Percentiles rank a stretch among this genome's conserved stretches.
Conservation (phyloP, 2,888 invertebrate genomes). For the Pandemis corylana region DNA sequence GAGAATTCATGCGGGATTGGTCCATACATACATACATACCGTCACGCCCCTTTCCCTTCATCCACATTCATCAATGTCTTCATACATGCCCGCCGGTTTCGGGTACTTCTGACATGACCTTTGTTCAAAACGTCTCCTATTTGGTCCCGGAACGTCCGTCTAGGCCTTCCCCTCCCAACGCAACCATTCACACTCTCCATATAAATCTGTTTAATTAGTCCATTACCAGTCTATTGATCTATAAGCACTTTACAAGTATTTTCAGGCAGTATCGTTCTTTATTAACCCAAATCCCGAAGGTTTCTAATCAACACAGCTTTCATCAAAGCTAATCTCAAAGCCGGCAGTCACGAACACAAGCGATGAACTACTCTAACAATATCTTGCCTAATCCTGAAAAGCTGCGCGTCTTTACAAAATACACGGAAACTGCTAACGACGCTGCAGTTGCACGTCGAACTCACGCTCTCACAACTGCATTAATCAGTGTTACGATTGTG, state of each 20-base stretch:
- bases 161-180: too few relatives aligned
- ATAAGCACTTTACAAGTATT: background rate
- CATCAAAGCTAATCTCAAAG: background rate
- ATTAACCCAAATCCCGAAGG: background rate
- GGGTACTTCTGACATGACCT: too few relatives aligned
- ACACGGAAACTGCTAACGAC: conserved; percentile 12
- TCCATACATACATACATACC: too few relatives aligned
- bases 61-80: too few relatives aligned
- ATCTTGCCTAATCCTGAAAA: conserved; percentile 20
- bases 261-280: background rate
- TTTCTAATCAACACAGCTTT: background rate
- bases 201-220: too few relatives aligned
- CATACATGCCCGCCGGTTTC: too few relatives aligned
- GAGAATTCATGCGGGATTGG: too few relatives aligned
- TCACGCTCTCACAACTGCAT: conserved; percentile 37
- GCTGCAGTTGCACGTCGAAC: conserved; percentile 29
- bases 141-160: too few relatives aligned
- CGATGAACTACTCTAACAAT: background rate
- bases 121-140: too few relatives aligned
- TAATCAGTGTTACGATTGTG: conserved; percentile 40
- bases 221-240: too few relatives aligned
- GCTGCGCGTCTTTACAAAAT: conserved; percentile 13
- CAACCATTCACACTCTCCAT: too few relatives aligned
- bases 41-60: too few relatives aligned
- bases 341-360: background rate